Evolutionary conservation across 92 coral and sea anemone species (phyloP).

Genomic region (Porites lobata): DNA sequence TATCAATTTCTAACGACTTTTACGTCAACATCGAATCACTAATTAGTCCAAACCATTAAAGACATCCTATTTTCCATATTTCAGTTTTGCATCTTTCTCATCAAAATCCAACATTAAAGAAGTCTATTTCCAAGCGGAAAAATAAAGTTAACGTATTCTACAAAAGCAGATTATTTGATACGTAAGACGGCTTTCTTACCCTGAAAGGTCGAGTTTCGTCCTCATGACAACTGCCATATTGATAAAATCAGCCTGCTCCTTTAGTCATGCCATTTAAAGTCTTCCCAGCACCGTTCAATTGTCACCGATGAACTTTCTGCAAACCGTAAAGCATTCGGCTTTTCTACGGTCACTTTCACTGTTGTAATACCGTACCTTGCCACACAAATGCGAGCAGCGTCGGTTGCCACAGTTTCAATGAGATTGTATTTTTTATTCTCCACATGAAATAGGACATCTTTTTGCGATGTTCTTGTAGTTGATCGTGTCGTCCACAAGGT

Average conservation of each 20-base stretch:
- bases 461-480: conserved; percentile 64
- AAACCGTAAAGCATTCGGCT: conserved; percentile 75
- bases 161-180: too few species aligned
- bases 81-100: too few species aligned
- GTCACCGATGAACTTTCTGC: conserved; percentile 64
- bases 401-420: conserved; percentile 81
- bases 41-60: too few species aligned
- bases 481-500: conserved; percentile 62
- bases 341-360: conserved; percentile 67
- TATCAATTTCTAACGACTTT: too few species aligned
- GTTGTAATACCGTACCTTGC: conserved; percentile 54
- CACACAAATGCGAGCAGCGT: conserved; percentile 83
- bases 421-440: conserved; percentile 74
- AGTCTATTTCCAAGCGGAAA: too few species aligned
- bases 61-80: too few species aligned
- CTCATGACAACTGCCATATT: conserved; percentile 74
- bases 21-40: too few species aligned
- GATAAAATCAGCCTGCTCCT: conserved; percentile 67
- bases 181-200: conserved; percentile 38
- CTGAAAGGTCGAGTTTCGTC: conserved; percentile 70
- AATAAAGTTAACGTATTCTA: too few species aligned
- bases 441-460: conserved; percentile 72
- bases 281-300: conserved; percentile 69
- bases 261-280: conserved; percentile 59
- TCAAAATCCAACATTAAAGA: too few species aligned